Percentiles rank a stretch among this genome's conserved stretches.
Conservation (phyloP, 2,797 vertebrate genomes). For the Okamejei kenojei region DNA sequence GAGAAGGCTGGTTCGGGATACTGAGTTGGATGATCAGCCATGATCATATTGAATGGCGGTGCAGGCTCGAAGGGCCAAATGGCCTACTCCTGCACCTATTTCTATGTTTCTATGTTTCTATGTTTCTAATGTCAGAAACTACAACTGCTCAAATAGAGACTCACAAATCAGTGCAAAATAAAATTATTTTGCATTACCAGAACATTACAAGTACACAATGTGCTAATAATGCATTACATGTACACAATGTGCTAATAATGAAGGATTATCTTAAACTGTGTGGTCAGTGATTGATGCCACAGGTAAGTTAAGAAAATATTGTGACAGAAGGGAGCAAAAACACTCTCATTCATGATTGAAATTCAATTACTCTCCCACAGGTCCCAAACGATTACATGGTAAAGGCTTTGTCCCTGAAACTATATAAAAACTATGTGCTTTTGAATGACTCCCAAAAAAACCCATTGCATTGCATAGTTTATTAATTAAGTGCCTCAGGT, state of each 20-base stretch:
- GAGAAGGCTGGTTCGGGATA: no score
- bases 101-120: no score
- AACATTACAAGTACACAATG: no score
- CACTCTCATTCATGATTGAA: not conserved
- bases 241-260: not conserved
- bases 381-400: not conserved
- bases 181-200: not conserved
- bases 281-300: not conserved
- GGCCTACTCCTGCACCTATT: no score
- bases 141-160: not conserved
- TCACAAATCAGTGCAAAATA: not conserved
- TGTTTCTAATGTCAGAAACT: not conserved
- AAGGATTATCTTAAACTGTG: not conserved
- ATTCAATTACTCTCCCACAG: not conserved
- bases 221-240: not conserved
- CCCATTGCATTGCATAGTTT: not conserved
- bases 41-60: no score
- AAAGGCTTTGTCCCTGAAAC: not conserved
- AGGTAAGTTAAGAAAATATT: not conserved
- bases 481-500: not conserved
- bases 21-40: no score
- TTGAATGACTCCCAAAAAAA: conserved; percentile 7
- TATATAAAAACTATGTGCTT: not conserved
- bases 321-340: not conserved
- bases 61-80: no score